Evolutionary conservation across 2,113 vertebrate genomes (phyloP).

Genomic region (Gadus macrocephalus): DNA sequence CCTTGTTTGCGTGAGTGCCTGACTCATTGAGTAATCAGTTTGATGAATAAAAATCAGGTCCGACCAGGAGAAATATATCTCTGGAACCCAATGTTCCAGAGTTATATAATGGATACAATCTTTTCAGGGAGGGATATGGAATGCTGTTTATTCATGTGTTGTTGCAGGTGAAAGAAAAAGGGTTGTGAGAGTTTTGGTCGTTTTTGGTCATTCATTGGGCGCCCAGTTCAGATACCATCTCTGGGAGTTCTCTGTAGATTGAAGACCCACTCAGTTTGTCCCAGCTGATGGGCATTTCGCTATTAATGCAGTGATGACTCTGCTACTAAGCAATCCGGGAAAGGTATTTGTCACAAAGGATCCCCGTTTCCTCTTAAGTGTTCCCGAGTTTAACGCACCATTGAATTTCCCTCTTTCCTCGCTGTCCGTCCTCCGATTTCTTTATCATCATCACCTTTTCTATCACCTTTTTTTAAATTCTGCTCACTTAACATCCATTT

Average conservation of each 20-base stretch:
- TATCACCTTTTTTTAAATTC: constrained; percentile 21
- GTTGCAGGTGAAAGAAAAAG: constrained; percentile 22
- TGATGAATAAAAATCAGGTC: constrained; percentile 61
- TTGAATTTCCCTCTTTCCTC: constrained; percentile 40
- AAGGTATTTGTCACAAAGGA: constrained; percentile 48
- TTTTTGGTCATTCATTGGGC: not conserved
- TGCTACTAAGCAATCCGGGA: constrained; percentile 27
- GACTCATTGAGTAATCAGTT: constrained; percentile 62
- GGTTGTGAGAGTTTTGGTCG: constrained; percentile 17
- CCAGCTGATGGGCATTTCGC: constrained; percentile 13
- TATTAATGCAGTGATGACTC: constrained; percentile 25
- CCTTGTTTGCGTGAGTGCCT: constrained; percentile 53
- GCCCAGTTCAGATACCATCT: too few relatives aligned
- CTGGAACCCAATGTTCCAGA: constrained; percentile 31
- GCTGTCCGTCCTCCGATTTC: constrained; percentile 27
- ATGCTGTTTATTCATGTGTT: too few relatives aligned
- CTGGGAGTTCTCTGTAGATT: too few relatives aligned
- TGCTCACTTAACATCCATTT: constrained; percentile 13
- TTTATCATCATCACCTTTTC: constrained; percentile 25
- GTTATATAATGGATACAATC: too few relatives aligned
- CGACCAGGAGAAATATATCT: constrained; percentile 37
- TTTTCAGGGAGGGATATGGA: too few relatives aligned
- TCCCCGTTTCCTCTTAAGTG: constrained; percentile 47
- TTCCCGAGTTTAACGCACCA: constrained; percentile 23
- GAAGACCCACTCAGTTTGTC: not conserved